Evolutionary conservation across 1,140 invertebrate genomes (phyloP).

Genomic region (Harlomillsia oculata): DNA sequence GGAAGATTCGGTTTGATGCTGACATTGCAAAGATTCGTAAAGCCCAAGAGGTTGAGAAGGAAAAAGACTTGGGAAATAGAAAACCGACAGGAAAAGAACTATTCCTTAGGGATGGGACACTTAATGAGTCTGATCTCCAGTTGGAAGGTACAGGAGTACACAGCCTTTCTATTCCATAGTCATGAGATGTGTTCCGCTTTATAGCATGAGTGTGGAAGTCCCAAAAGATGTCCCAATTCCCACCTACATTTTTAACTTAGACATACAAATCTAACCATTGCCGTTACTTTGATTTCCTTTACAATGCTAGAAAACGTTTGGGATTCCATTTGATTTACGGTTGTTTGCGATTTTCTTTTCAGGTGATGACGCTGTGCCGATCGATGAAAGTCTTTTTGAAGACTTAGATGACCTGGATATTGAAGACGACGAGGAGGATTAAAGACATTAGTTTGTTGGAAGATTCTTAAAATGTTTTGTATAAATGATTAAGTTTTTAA

Average conservation of each 20-base stretch:
- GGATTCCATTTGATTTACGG: neutral
- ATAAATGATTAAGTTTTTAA: no score
- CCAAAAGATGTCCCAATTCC: no score
- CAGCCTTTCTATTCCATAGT: no score
- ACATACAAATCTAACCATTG: no score
- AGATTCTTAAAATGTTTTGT: no score
- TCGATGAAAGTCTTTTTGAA: constrained; percentile 89
- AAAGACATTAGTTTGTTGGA: no score
- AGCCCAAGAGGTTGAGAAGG: constrained; percentile 52
- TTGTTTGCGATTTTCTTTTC: neutral
- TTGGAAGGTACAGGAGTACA: constrained; percentile 80
- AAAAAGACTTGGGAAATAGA: constrained; percentile 44
- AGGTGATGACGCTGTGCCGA: constrained; percentile 72
- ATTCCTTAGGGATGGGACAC: constrained; percentile 80
- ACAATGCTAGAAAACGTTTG: neutral
- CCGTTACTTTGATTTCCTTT: no score
- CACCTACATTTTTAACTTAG: no score
- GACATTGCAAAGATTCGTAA: constrained; percentile 72
- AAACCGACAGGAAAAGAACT: constrained; percentile 68
- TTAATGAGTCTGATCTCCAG: constrained; percentile 90
- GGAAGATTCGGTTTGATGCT: constrained; percentile 88
- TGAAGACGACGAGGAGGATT: constrained; percentile 43
- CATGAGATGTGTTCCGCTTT: no score
- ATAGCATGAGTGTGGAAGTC: no score
- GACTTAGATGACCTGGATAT: constrained; percentile 79